A percentile compares a stretch with the other conserved stretches of the same genome.
Conservation (phyloP, 2,797 vertebrate genomes). For the Sebastes itinus region DNA sequence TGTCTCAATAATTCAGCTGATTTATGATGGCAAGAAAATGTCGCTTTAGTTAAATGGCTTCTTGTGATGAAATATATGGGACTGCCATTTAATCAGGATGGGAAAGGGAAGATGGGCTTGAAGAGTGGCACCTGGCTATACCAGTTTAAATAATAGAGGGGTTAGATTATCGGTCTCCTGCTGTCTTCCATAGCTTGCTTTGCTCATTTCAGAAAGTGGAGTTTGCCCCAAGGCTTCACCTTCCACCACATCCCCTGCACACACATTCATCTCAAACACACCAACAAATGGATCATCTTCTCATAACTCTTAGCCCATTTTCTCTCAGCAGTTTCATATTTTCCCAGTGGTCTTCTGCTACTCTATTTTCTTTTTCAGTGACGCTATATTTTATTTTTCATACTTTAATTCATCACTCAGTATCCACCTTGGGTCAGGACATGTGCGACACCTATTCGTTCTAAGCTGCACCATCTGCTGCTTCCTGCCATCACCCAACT, state of each 20-base stretch:
- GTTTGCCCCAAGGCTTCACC: constrained; percentile 41
- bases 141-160: constrained; percentile 1
- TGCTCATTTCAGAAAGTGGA: constrained; percentile 57
- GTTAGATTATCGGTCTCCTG: constrained; percentile 36
- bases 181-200: constrained; percentile 62
- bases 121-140: constrained; percentile 14
- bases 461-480: constrained; percentile 74
- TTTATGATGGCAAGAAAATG: background rate
- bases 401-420: constrained; percentile 29
- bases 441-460: constrained; percentile 56
- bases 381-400: background rate
- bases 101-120: background rate
- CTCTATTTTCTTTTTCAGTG: background rate
- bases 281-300: constrained; percentile 4
- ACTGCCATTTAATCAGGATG: background rate
- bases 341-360: background rate
- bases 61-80: background rate
- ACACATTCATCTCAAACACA: constrained; percentile 22
- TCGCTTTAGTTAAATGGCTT: background rate
- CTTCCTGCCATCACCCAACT: constrained; percentile 73
- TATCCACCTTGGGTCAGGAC: constrained; percentile 30
- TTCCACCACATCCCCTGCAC: constrained; percentile 22
- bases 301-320: background rate
- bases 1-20: background rate
- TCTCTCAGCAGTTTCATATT: constrained; percentile 5